These are phyloP conservation scores for Sebastes cheni DNA, from an alignment of 2,797 vertebrate species.

Conservation along the genomic window DNA sequence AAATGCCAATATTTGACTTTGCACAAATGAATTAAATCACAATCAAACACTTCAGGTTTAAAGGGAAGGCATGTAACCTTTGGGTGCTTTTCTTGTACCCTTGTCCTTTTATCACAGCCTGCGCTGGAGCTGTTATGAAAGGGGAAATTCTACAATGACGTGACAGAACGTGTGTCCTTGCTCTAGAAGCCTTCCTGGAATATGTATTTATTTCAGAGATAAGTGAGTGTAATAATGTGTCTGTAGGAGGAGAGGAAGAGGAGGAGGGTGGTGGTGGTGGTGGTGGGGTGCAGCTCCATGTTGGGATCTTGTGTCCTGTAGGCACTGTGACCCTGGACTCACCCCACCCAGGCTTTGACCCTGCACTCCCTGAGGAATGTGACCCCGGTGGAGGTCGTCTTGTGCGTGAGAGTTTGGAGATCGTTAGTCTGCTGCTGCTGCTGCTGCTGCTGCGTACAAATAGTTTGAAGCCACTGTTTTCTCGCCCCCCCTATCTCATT, in stretches of 20 bases:
- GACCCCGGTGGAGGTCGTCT: slow-evolving; percentile 73
- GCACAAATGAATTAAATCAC: too few relatives aligned
- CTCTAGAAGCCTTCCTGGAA: neutral
- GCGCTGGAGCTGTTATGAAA: slow-evolving; percentile 12
- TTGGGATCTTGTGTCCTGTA: slow-evolving; percentile 68
- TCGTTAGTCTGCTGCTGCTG: slow-evolving; percentile 53
- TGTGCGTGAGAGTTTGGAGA: slow-evolving; percentile 61
- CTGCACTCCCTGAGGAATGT: slow-evolving; percentile 80
- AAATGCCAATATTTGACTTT: slow-evolving; percentile 59
- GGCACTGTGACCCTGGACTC: slow-evolving; percentile 77
- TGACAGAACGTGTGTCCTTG: neutral
- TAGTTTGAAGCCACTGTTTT: slow-evolving; percentile 15
- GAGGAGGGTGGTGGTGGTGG: neutral
- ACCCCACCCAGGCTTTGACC: slow-evolving; percentile 81
- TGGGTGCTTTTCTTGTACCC: slow-evolving; percentile 8
- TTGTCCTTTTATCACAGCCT: slow-evolving; percentile 15
- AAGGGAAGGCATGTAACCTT: slow-evolving; percentile 14
- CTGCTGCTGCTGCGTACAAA: slow-evolving; percentile 23
- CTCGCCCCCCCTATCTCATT: neutral
- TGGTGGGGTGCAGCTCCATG: slow-evolving; percentile 19
- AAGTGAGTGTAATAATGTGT: slow-evolving; percentile 12
- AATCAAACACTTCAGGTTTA: slow-evolving; percentile 7
- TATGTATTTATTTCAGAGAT: slow-evolving; percentile 8
- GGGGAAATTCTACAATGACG: slow-evolving; percentile 8
- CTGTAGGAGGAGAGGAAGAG: neutral